Base-by-base conservation (phyloP, 2,888 invertebrate species). In the Sabatieria punctata region DNA sequence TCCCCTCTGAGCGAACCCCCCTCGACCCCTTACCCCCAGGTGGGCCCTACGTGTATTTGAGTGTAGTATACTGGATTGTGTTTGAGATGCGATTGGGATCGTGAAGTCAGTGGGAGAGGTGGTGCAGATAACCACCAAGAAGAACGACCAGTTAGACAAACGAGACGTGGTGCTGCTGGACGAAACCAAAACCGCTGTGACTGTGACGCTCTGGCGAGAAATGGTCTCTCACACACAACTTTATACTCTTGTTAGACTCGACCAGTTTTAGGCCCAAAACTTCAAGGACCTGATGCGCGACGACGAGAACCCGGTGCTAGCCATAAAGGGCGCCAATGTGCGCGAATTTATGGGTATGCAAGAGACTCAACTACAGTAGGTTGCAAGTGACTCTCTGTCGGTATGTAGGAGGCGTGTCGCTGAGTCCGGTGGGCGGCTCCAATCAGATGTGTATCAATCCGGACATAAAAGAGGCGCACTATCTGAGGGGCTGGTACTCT, bases 81-180 rank as follows among this genome's bases (percentile, higher is more conserved):
- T n/a, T n/a, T n/a, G n/a, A 82, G 91, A 95, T 76, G 73, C 89
- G 1, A 77, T 93, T 65, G 93, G 86, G 13, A 77, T 95, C 11
- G 84, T 83, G 57, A 84, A 82, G 63, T 71, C 72, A 8, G 73
- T 73, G 0, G 71, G 75, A 0, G 88, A 89, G 48, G 49, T 85
- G 1, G 74, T 77, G 57, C 75, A 76, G 2, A 72, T 95, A 22
- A 77, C 77, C 2, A 77, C 82, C 0, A 8, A 15, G 30, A 30
- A 30, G 30, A 30, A 30, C 30, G 30, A 30, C 8, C 30, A 30
- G 30, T 15, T 89, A 43, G 81, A 77, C 57, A 95, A 95, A 64
- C 75, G 86, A 46, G 91, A 93, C 54, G 58, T 93, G 2, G 75
- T 75, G 2, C 64, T 95, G 2, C 81, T 91, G 0, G 95, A 95